These are phyloP conservation scores for Parambassis ranga DNA, from an alignment of 2,797 vertebrate species.

Conservation along the genomic window DNA sequence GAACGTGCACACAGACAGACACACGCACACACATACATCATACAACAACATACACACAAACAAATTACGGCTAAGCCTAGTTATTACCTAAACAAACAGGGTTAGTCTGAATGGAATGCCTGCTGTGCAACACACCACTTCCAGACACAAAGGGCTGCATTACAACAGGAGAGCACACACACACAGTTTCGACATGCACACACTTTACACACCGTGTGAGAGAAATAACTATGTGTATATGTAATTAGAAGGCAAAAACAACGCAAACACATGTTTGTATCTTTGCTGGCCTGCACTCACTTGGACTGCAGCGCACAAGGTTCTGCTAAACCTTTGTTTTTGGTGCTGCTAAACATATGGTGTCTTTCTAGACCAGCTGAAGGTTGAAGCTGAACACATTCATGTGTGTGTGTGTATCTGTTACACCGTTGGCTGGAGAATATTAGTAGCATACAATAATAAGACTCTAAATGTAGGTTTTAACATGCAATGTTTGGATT, in stretches of 20 bases:
- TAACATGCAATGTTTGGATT: constrained; percentile 11
- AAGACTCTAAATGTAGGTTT: constrained; percentile 31
- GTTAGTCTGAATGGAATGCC: constrained; percentile 65
- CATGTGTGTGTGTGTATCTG: constrained; percentile 13
- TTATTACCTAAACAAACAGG: constrained; percentile 72
- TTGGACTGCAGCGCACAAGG: constrained; percentile 51
- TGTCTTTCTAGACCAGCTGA: constrained; percentile 20
- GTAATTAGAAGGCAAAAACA: constrained; percentile 77
- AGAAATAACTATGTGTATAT: constrained; percentile 73
- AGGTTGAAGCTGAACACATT: constrained; percentile 15
- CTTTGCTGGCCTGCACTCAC: constrained; percentile 62
- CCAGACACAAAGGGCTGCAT: constrained; percentile 60
- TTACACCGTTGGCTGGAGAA: background rate
- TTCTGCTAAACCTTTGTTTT: constrained; percentile 56
- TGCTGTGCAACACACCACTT: constrained; percentile 61
- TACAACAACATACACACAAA: constrained; percentile 52
- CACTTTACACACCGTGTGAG: constrained; percentile 34
- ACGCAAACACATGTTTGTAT: constrained; percentile 73
- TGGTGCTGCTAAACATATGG: constrained; percentile 66
- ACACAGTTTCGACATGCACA: constrained; percentile 9
- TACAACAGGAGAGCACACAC: constrained; percentile 24
- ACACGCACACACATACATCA: constrained; percentile 15
- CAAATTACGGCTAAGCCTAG: constrained; percentile 64
- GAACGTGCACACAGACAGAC: constrained; percentile 11
- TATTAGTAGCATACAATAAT: constrained; percentile 21